A percentile compares a stretch with the other conserved stretches of the same genome.
These are phyloP conservation scores for Mustela lutreola DNA, from an alignment of 2,113 vertebrate species.

Conservation along the genomic window DNA sequence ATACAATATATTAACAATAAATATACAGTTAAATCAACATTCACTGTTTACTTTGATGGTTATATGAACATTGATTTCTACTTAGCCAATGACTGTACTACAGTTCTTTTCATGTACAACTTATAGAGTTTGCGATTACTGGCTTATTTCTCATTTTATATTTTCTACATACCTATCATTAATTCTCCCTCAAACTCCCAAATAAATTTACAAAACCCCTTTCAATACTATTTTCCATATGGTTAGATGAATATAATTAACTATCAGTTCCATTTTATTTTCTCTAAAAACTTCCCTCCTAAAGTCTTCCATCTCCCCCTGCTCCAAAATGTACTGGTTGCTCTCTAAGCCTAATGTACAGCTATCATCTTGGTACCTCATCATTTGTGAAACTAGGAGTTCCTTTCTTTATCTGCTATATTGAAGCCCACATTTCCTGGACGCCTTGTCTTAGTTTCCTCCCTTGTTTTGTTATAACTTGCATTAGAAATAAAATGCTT, in stretches of 20 bases:
- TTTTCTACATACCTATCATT: neutral
- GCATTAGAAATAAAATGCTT: slow-evolving; percentile 27
- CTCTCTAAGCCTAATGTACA: neutral
- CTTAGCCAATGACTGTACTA: neutral
- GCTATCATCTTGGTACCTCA: neutral
- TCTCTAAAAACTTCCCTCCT: neutral
- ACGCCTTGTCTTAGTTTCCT: neutral
- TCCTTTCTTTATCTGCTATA: neutral
- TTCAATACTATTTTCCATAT: neutral
- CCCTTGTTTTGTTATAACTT: neutral
- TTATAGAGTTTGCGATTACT: neutral
- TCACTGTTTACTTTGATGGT: neutral
- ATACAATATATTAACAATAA: neutral
- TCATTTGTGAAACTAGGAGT: neutral
- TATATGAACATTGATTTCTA: neutral
- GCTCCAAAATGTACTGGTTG: neutral
- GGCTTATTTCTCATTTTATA: neutral
- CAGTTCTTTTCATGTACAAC: neutral
- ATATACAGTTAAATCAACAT: neutral
- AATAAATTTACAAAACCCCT: neutral
- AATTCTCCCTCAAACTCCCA: neutral
- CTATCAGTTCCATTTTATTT: neutral
- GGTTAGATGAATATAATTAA: neutral
- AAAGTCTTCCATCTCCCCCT: neutral
- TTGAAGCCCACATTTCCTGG: neutral